Percentiles rank a stretch among this genome's conserved stretches.
Conservation (phyloP, 2,888 invertebrate species). For the Phrixothrix hirtus region DNA sequence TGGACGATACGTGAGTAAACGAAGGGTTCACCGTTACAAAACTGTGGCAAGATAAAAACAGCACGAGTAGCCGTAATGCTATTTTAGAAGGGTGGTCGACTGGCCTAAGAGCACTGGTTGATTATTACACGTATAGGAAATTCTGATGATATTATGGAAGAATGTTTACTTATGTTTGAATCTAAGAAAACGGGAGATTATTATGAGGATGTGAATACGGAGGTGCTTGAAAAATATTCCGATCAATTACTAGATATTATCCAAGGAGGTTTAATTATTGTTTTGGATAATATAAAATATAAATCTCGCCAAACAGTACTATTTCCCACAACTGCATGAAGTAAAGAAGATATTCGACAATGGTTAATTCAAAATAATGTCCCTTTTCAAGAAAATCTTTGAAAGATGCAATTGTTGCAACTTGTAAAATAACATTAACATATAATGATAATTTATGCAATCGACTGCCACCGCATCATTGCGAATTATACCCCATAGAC, state of each 20-base stretch:
- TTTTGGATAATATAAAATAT: neutral
- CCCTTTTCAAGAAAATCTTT: too few species aligned
- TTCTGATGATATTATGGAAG: neutral
- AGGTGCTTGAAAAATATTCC: neutral
- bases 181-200: neutral
- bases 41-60: neutral
- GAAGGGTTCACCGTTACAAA: neutral
- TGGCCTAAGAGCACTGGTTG: neutral
- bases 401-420: too few species aligned
- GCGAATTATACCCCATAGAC: too few species aligned
- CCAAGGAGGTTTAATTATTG: neutral
- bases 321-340: too few species aligned
- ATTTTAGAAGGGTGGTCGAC: neutral
- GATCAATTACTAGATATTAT: neutral
- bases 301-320: too few species aligned
- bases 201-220: neutral
- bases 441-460: too few species aligned
- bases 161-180: neutral
- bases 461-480: too few species aligned
- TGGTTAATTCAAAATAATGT: too few species aligned
- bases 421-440: too few species aligned
- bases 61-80: neutral
- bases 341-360: too few species aligned
- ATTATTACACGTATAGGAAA: neutral
- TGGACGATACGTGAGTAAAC: too few species aligned